A percentile compares a stretch with the other conserved stretches of the same genome.
phyloP scores from a whole-genome alignment of 2,888 invertebrate species.

The Nowickia ferox region DNA sequence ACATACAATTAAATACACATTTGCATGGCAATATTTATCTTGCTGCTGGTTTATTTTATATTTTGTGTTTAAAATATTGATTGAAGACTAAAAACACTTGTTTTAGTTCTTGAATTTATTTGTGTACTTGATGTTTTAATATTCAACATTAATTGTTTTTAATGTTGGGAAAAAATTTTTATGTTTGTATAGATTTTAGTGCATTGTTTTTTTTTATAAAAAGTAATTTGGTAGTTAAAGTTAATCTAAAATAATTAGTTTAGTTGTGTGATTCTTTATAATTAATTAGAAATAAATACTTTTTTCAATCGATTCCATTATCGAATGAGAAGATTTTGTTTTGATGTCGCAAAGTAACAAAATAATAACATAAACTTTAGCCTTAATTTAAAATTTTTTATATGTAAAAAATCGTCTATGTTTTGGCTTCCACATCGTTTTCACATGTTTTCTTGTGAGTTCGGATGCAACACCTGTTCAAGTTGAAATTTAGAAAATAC shows the following conservation, averaged over 20 bases:
- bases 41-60: not conserved
- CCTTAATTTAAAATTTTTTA: too few species aligned
- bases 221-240: slow-evolving; percentile 1
- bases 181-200: not conserved
- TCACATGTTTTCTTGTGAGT: too few species aligned
- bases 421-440: too few species aligned
- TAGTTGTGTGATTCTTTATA: not conserved
- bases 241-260: not conserved
- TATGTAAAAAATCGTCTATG: too few species aligned
- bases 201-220: not conserved
- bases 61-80: slow-evolving; percentile 12
- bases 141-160: slow-evolving; percentile 7
- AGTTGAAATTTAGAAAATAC: too few species aligned
- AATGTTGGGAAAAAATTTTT: slow-evolving; percentile 30
- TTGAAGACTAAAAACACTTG: slow-evolving; percentile 35
- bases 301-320: not conserved
- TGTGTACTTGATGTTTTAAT: slow-evolving; percentile 6
- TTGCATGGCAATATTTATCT: slow-evolving; percentile 9
- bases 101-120: slow-evolving; percentile 29
- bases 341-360: too few species aligned
- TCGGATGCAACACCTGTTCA: too few species aligned
- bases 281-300: not conserved
- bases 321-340: too few species aligned
- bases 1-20: slow-evolving; percentile 53
- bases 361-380: too few species aligned